Base-by-base conservation (phyloP, 2,797 vertebrate genomes). In the Zenarchopterus dispar region DNA sequence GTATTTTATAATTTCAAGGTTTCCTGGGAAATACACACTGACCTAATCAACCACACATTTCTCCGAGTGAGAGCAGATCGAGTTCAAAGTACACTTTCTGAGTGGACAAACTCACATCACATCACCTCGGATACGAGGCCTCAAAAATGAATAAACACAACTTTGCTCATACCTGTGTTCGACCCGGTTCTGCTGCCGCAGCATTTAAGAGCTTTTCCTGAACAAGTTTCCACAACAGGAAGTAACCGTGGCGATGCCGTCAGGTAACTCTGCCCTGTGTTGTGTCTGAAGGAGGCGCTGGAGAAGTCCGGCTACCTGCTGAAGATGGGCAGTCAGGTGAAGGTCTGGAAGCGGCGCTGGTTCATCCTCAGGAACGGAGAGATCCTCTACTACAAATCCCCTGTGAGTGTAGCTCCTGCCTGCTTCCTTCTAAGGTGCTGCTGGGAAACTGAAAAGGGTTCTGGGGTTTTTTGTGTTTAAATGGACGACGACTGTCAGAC, bases 251-350 rank as follows among this genome's bases (percentile, higher is more conserved):
- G n/a, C 41, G 10, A 41, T 18, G 17, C 26, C 7, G 4, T 52
- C 13, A 16, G 39, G 22, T 53, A 1, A 46, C 17, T n/a, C 17
- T 56, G 36, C 36, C 3, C 36, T 5, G 13, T 36, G n/a, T 6
- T 50, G 21, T 62, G 21, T 68, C 19, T 73, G 4, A 50, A 99
- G 97, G 96, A 98, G 78, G 93, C 91, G 39, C 75, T 97, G 81
- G 97, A 99, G 86, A 99, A 99, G 86, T 96, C 96, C 0, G 96
- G 97, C 49, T 99, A 99, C 91, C 91, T 99, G 84, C 88, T 99
- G 80, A 99, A 99, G 91, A 96, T 99, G 96, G 95, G 96, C 47
- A 96, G 94, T 77, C 95, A 93, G 61, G 93, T 96, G 64, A 97
- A 97, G 84, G 95, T 93, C 0, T 99, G 97, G 97, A 98, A 98